A percentile compares a stretch with the other conserved stretches of the same genome.
These are phyloP conservation scores for Cavia aperea DNA, from an alignment of 2,113 vertebrate genomes.

Conservation along the genomic window DNA sequence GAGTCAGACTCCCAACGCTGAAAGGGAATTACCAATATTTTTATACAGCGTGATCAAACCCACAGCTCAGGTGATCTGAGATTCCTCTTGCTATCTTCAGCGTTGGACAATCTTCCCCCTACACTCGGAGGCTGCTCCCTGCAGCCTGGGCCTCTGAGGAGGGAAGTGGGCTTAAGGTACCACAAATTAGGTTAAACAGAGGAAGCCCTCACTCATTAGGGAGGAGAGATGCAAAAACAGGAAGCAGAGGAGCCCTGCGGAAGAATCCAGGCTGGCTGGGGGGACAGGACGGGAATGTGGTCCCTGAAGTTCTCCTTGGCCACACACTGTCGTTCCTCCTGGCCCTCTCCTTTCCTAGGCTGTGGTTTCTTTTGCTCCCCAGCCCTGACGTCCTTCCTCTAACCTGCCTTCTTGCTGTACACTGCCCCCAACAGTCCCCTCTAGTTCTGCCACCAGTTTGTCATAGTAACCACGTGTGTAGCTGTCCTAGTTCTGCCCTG, in stretches of 20 bases:
- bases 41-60: background rate
- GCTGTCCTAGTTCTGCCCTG: background rate
- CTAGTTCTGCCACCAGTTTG: background rate
- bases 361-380: background rate
- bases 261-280: background rate
- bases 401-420: background rate
- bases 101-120: background rate
- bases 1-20: background rate
- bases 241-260: background rate
- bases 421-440: background rate
- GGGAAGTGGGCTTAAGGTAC: background rate
- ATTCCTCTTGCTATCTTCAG: background rate
- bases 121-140: background rate
- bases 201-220: background rate
- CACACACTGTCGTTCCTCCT: background rate
- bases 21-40: background rate
- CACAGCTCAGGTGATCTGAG: background rate
- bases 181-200: conserved; percentile 10
- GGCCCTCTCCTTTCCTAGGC: background rate
- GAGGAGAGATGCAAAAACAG: background rate
- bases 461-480: background rate
- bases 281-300: background rate
- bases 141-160: background rate
- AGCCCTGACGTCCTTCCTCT: background rate
- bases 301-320: background rate